A percentile compares a stretch with the other conserved stretches of the same genome.
Conservation (phyloP, 2,113 vertebrate genomes). For the Ctenomys sociabilis region DNA sequence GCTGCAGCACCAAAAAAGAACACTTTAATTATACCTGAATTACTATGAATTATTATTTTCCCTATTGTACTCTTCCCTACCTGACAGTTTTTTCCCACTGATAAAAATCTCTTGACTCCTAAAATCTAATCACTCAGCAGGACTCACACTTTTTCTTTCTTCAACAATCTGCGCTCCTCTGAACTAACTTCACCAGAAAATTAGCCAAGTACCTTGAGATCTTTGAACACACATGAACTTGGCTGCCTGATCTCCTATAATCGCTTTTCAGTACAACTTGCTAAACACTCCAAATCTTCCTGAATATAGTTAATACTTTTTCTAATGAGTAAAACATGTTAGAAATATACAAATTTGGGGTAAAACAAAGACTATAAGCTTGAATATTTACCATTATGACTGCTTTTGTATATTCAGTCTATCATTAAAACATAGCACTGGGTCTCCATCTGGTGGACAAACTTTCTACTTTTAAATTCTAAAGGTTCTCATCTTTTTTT, state of each 20-base stretch:
- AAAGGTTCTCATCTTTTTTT: slow-evolving; percentile 26
- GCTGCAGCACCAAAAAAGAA: not conserved
- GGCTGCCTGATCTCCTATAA: not conserved
- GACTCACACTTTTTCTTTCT: not conserved
- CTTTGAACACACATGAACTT: not conserved
- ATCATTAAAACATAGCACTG: slow-evolving; percentile 53
- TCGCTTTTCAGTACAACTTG: not conserved
- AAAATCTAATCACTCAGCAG: not conserved
- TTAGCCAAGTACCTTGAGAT: not conserved
- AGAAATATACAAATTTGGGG: not conserved
- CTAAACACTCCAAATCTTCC: slow-evolving; percentile 4
- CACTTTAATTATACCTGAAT: not conserved
- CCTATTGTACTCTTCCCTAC: not conserved
- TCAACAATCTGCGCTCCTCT: not conserved
- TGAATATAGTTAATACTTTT: slow-evolving; percentile 3
- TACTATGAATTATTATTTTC: not conserved
- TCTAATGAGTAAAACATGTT: slow-evolving; percentile 29
- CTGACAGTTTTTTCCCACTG: not conserved
- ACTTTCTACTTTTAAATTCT: slow-evolving; percentile 45
- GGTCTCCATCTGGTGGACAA: slow-evolving; percentile 80
- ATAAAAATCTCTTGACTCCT: not conserved
- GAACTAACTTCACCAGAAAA: not conserved
- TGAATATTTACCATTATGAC: not conserved
- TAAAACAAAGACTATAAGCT: not conserved
- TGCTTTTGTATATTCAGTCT: not conserved